A percentile compares a stretch with the other conserved stretches of the same genome.
These are phyloP conservation scores for Rhineura floridana DNA, from an alignment of 2,113 vertebrate species.

Conservation along the genomic window DNA sequence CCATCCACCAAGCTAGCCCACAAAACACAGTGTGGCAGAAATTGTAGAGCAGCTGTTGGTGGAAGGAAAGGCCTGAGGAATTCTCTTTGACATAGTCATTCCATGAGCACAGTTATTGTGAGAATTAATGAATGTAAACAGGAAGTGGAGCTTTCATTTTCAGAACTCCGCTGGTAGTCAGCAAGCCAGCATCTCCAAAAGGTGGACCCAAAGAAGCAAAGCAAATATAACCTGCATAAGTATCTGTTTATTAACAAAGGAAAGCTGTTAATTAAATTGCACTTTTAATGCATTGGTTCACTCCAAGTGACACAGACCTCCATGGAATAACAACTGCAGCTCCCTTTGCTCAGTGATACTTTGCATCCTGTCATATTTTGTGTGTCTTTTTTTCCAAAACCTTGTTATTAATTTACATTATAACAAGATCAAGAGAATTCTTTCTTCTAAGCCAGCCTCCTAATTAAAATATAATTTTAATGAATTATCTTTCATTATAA, in stretches of 20 bases:
- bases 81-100: conserved; percentile 12
- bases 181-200: not conserved
- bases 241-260: conserved; percentile 21
- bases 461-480: conserved; percentile 34
- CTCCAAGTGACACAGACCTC: not conserved
- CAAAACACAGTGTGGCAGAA: not conserved
- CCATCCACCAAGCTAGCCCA: not conserved
- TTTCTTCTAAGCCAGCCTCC: conserved; percentile 15
- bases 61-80: not conserved
- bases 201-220: conserved; percentile 8
- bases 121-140: conserved; percentile 4
- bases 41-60: not conserved
- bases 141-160: not conserved
- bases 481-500: conserved; percentile 17
- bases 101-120: not conserved
- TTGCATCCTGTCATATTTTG: not conserved
- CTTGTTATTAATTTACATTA: conserved; percentile 21
- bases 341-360: not conserved
- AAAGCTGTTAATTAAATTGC: conserved; percentile 6
- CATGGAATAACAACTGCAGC: not conserved
- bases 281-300: not conserved
- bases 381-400: not conserved
- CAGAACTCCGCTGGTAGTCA: not conserved
- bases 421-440: conserved; percentile 9
- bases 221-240: conserved; percentile 1